Evolutionary conservation across 2,113 vertebrate genomes (phyloP), one percentile per base, ranked within the genome.

Genomic region (Boulengeromyrus knoepffleri): DNA sequence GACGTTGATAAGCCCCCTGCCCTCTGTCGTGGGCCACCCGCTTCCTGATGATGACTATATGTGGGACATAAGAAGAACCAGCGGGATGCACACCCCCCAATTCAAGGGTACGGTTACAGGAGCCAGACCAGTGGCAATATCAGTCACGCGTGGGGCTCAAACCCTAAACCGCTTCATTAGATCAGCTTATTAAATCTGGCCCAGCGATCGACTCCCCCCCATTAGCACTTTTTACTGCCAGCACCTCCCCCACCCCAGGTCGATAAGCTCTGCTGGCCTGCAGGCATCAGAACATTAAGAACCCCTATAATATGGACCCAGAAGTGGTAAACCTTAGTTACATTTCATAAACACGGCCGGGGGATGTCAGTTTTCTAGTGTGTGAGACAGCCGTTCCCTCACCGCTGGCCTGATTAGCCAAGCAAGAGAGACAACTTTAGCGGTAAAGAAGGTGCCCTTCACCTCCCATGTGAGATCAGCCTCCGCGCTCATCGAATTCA

Each of bases 1-100:
- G 56, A 91, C 91, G 87, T 85, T 91, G 92, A 91, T 92, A 88
- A 74, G 87, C 6, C 47, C 21, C n/a, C 80, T 21, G 12, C 13
- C 80, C 80, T n/a, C 31, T 46, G 39, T 5, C 36, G 2, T 10
- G 62, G n/a, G 62, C 31, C 39, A 19, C 42, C 80, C 21, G 3
- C 80, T 47, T 45, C 21, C 39, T 24, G 19, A 84, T 24, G 36
- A 46, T 24, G 42, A 47, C 80, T 45, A 47, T 19, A 84, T 7
- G 12, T 46, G 39, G 42, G 80, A 39, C 31, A 39, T 13, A 27
- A 31, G 27, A 70, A 24, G n/a, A 0, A 7, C 62, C n/a, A 66
- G 12, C 0, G 7, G 66, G 27, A 62, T 1, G 5, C 31, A 17
- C 5, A 74, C n/a, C 66, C 70, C 31, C n/a, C 10, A 1, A 8